phyloP scores from a whole-genome alignment of 2,888 invertebrate species.

The Scrobipalpa atriplicella region DNA sequence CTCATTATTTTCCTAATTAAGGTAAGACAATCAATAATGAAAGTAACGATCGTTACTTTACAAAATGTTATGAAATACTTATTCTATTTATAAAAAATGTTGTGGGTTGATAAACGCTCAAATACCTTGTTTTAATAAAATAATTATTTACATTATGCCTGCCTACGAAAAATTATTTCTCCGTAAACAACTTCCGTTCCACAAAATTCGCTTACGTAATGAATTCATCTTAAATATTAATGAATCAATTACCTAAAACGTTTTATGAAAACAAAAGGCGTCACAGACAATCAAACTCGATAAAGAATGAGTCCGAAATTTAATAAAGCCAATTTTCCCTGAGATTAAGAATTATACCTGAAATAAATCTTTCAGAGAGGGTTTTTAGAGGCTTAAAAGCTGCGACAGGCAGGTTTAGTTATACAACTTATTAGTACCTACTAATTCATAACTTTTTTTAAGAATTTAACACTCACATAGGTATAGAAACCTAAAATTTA shows the following conservation, averaged over 20 bases:
- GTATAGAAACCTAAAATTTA: no score
- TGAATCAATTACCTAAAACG: constrained; percentile 18
- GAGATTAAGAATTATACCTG: neutral
- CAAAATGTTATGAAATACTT: no score
- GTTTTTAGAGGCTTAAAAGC: neutral
- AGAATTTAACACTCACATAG: no score
- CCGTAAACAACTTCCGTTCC: neutral
- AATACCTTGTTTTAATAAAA: neutral
- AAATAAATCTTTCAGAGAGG: constrained; percentile 23
- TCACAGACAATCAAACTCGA: constrained; percentile 30
- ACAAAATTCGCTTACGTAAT: neutral
- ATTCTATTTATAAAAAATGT: no score
- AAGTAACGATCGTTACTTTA: no score
- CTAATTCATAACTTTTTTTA: no score
- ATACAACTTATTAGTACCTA: no score
- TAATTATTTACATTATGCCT: neutral
- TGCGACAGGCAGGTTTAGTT: no score
- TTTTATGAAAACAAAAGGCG: constrained; percentile 18
- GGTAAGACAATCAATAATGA: no score
- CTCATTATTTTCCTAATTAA: no score
- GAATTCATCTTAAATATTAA: constrained; percentile 28
- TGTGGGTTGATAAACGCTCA: no score
- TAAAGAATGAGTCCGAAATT: constrained; percentile 34
- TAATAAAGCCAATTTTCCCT: constrained; percentile 34
- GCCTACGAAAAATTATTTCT: neutral